Base-by-base conservation (phyloP, 1,140 invertebrate genomes). In the Bombus breviceps region DNA sequence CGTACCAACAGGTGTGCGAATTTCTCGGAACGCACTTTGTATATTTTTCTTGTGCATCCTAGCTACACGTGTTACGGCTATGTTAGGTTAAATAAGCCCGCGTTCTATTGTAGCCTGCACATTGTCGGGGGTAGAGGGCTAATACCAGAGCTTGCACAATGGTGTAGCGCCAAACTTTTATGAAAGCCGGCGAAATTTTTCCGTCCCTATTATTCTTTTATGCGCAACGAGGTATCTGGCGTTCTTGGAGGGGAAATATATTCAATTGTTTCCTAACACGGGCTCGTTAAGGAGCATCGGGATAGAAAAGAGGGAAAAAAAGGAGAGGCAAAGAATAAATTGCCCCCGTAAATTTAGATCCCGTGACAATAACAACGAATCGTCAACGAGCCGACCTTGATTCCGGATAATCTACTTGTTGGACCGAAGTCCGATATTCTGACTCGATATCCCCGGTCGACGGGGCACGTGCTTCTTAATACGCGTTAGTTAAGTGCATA, bases 1-100 rank as follows among this genome's bases (percentile, higher is more conserved):
- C 22, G 18, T 28, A 12, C 71, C 71, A 82, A 82, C 81, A 82
- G 81, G 81, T 82, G 81, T 82, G 81, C 81, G 22, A 82, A 41
- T 75, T 64, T 64, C 81, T 41, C n/a, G 32, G 57, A 64, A 66
- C 37, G 57, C 25, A 74, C 32, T 75, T 64, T 75, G 32, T 82
- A 39, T 37, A 43, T 75, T 82, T 82, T 25, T 41, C 43, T 59
- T 41, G 13, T 37, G 37, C n/a, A 47, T 74, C 41, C 28, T 10
- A 32, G 34, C n/a, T 72, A n/a, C 53, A 22, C 53, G 69, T 28
- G 43, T 81, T 37, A 9, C 37, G 12, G 22, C 18, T 22, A 53
- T 43, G 73, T 75, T 74, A 53, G 43, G 37, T 43, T 62, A 74
- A 62, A 74, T 74, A 81, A 74, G 53, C 78, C 25, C 18, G n/a